phyloP scores from a whole-genome alignment of 2,797 vertebrate genomes.

The Ciconia nigra region DNA sequence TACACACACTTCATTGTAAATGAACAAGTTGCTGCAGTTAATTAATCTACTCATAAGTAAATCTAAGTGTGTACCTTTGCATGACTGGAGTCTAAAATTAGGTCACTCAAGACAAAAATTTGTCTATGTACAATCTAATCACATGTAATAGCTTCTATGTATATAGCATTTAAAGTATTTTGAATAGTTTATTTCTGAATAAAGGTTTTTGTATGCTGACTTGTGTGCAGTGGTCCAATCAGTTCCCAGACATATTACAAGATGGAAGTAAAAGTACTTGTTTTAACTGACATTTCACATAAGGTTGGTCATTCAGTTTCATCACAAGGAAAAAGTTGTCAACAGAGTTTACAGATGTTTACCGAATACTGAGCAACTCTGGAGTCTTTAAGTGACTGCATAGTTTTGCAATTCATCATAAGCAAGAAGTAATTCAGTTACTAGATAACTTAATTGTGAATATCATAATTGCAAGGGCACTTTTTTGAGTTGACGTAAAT shows the following conservation, averaged over 20 bases:
- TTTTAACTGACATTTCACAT: background rate
- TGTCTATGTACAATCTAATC: background rate
- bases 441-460: background rate
- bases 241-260: background rate
- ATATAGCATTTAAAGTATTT: background rate
- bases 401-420: background rate
- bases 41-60: background rate
- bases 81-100: background rate
- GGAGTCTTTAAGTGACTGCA: background rate
- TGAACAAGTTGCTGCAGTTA: background rate
- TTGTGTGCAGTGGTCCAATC: background rate
- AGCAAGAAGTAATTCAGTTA: background rate
- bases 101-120: background rate
- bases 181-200: background rate
- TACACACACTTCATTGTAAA: background rate
- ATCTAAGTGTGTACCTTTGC: background rate
- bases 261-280: background rate
- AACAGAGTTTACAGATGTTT: background rate
- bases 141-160: background rate
- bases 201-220: background rate
- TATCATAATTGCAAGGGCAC: background rate
- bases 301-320: background rate
- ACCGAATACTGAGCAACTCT: background rate
- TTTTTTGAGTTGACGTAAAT: background rate
- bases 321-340: background rate